Evolutionary conservation across 2,113 vertebrate genomes (phyloP).

Genomic region (Notarius quadriscutis): DNA sequence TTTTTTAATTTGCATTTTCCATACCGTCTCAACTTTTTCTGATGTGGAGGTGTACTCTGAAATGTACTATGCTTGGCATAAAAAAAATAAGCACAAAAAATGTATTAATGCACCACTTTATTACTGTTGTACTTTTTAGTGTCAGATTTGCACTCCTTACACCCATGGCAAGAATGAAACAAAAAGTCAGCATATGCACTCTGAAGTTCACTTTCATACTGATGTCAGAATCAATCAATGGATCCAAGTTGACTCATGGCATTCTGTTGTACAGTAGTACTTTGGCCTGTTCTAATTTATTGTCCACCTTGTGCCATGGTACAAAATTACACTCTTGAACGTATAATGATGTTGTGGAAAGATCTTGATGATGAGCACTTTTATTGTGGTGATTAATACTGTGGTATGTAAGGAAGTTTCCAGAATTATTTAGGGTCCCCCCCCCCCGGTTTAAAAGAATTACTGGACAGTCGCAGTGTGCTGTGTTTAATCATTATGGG

Average conservation of each 20-base stretch:
- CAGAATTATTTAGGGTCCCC: not conserved
- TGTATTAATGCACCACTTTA: not conserved
- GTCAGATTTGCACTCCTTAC: not conserved
- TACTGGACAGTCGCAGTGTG: not conserved
- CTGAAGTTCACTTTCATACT: not conserved
- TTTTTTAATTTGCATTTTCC: too few relatives aligned
- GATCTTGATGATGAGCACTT: not conserved
- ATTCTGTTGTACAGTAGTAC: not conserved
- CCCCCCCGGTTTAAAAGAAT: too few relatives aligned
- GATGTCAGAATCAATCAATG: not conserved
- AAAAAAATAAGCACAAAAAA: not conserved
- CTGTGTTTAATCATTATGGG: not conserved
- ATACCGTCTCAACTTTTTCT: too few relatives aligned
- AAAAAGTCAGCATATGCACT: not conserved
- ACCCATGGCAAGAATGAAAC: not conserved
- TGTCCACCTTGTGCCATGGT: not conserved
- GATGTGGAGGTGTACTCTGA: not conserved
- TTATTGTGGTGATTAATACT: not conserved
- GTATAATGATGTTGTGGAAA: not conserved
- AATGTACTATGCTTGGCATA: not conserved
- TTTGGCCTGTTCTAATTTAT: not conserved
- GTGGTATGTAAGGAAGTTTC: not conserved
- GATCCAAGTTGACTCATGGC: not conserved
- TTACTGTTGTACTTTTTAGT: not conserved
- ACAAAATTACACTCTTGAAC: not conserved